Evolutionary conservation across 37 sponge, comb jelly and placozoan genomes (phyloP).

Genomic region (Aphrocallistes beatrix): DNA sequence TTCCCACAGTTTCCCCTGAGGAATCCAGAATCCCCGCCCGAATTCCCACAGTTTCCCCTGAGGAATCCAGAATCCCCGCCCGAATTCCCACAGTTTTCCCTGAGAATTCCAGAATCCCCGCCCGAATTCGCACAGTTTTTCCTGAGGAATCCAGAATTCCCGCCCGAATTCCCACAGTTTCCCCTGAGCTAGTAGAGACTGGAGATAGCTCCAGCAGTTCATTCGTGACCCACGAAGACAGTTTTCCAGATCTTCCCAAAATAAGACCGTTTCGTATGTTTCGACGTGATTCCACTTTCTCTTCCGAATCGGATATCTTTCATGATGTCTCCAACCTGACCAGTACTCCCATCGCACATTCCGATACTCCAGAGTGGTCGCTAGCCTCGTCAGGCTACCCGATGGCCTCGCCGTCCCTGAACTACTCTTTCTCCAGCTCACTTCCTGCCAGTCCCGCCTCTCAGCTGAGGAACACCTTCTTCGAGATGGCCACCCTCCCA

Average conservation of each 20-base stretch:
- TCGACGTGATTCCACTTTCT: not conserved
- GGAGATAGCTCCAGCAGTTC: not conserved
- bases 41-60: too few species aligned
- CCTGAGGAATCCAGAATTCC: too few species aligned
- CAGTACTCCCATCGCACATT: not conserved
- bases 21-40: too few species aligned
- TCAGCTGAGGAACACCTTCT: not conserved
- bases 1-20: too few species aligned
- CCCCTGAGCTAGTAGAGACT: too few species aligned
- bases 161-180: too few species aligned
- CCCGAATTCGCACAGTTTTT: too few species aligned
- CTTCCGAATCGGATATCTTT: not conserved
- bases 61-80: too few species aligned
- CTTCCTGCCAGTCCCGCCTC: not conserved
- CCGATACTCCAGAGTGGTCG: not conserved
- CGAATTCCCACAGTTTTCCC: too few species aligned
- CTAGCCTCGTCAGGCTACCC: not conserved
- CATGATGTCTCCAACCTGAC: not conserved
- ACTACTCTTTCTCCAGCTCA: not conserved
- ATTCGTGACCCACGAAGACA: not conserved
- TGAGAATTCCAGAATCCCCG: too few species aligned
- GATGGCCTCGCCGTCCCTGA: not conserved
- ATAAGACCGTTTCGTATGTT: not conserved
- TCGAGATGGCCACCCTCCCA: not conserved
- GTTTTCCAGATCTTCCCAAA: not conserved